Conservation (phyloP, 2,113 vertebrate species). For the Ctenomys sociabilis region DNA sequence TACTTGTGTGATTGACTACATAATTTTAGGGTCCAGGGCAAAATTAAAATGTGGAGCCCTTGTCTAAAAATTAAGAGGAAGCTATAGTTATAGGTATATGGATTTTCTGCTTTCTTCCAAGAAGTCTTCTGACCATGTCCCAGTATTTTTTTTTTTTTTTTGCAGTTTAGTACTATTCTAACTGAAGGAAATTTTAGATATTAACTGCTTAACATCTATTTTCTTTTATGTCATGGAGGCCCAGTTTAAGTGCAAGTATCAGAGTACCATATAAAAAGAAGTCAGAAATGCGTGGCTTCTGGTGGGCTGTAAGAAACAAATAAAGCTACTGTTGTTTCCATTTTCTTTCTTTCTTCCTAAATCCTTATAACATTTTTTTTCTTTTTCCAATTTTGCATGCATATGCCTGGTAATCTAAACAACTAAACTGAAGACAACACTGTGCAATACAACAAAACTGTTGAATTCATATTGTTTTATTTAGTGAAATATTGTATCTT, state of each 20-base stretch:
- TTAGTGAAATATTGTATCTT: too few species aligned
- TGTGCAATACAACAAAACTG: too few species aligned
- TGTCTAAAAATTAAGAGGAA: not conserved
- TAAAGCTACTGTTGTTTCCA: not conserved
- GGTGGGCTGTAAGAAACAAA: not conserved
- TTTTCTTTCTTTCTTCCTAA: too few species aligned
- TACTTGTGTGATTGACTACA: not conserved
- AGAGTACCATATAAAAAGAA: not conserved
- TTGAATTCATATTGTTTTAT: too few species aligned
- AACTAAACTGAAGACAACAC: too few species aligned
- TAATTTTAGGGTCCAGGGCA: not conserved
- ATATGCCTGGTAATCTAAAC: too few species aligned
- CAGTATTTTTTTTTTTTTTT: not conserved
- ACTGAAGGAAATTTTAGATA: not conserved
- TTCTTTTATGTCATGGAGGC: not conserved
- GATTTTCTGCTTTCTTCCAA: not conserved
- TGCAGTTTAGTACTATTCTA: slow-evolving; percentile 7
- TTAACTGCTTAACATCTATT: not conserved
- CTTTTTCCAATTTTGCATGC: too few species aligned
- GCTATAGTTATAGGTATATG: not conserved
- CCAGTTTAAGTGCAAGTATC: slow-evolving; percentile 5
- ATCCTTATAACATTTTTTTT: too few species aligned
- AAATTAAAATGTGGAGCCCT: not conserved
- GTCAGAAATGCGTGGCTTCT: not conserved
- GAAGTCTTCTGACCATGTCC: not conserved